Evolutionary conservation across 2,797 vertebrate genomes (phyloP).

Genomic region (Falco columbarius): DNA sequence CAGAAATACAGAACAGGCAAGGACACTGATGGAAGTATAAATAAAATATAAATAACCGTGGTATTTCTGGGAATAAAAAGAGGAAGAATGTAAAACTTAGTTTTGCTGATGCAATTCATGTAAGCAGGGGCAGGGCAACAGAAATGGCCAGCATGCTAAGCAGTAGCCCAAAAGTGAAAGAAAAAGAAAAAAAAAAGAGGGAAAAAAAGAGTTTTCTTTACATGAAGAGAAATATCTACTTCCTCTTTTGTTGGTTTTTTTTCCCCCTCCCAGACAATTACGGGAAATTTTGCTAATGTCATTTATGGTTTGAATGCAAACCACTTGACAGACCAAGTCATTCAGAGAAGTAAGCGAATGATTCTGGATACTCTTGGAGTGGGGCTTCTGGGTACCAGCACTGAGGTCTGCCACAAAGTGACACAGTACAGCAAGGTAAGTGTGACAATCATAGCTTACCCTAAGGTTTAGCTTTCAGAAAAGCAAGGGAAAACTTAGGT

Average conservation of each 20-base stretch:
- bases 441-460: neutral
- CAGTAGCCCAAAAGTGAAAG: neutral
- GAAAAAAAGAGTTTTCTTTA: neutral
- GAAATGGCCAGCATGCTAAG: neutral
- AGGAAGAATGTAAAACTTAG: neutral
- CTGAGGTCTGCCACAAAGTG: constrained; percentile 86
- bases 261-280: constrained; percentile 81
- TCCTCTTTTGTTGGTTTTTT: neutral
- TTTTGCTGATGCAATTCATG: neutral
- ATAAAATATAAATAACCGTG: neutral
- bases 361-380: constrained; percentile 93
- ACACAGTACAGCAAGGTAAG: constrained; percentile 88
- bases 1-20: neutral
- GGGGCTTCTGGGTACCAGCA: constrained; percentile 87
- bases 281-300: constrained; percentile 88
- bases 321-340: constrained; percentile 86
- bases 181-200: neutral
- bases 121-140: neutral
- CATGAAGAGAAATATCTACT: neutral
- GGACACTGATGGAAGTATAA: neutral
- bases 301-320: constrained; percentile 81
- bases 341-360: constrained; percentile 92
- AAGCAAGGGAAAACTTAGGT: neutral
- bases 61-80: constrained; percentile 23
- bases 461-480: neutral